A percentile compares a stretch with the other conserved stretches of the same genome.
phyloP scores from a whole-genome alignment of 2,113 vertebrate genomes.

The Chionis minor region DNA sequence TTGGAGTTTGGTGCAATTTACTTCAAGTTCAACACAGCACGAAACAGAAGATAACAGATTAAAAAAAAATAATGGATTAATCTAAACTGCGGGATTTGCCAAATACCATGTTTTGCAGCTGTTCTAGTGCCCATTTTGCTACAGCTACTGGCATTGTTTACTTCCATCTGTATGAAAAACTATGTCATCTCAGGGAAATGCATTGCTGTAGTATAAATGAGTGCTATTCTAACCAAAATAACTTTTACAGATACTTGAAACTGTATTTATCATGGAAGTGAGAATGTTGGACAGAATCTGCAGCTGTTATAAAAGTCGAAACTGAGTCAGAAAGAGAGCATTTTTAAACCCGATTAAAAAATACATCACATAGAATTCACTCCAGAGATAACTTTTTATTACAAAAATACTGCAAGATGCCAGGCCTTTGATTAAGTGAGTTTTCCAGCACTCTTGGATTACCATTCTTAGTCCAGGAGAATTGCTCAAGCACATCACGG shows the following conservation, averaged over 20 bases:
- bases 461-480: not conserved
- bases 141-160: conserved; percentile 20
- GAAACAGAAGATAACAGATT: not conserved
- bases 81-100: not conserved
- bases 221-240: not conserved
- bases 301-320: not conserved
- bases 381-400: not conserved
- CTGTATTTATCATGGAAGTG: not conserved
- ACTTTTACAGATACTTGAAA: not conserved
- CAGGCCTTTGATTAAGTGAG: not conserved
- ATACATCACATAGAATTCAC: not conserved
- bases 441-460: not conserved
- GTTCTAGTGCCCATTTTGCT: not conserved
- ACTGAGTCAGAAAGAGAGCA: not conserved
- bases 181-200: not conserved
- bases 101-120: not conserved
- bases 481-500: rapidly evolving
- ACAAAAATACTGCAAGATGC: not conserved
- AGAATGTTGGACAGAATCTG: not conserved
- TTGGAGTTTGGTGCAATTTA: not conserved
- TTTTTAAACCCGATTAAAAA: not conserved
- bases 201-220: not conserved
- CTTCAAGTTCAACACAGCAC: not conserved
- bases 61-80: not conserved
- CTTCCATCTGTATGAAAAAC: not conserved